Evolutionary conservation across 2,113 vertebrate genomes (phyloP).

Genomic region (Taxidea taxus): DNA sequence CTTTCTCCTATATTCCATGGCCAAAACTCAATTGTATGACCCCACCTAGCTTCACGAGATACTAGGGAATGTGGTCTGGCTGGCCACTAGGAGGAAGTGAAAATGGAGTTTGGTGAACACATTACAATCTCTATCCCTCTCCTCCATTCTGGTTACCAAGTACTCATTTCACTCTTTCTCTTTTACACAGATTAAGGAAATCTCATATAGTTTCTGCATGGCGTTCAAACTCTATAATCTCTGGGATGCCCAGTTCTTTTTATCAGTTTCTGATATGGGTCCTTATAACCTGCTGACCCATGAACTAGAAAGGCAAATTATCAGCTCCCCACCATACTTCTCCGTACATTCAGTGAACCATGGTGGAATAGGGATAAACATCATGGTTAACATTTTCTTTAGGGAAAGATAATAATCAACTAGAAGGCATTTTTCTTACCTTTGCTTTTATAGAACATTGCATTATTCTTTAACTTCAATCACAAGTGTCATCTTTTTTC

Average conservation of each 20-base stretch:
- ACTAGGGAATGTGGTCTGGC: not conserved
- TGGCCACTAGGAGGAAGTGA: not conserved
- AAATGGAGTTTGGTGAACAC: not conserved
- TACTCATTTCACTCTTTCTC: not conserved
- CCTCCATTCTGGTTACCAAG: not conserved
- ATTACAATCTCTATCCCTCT: not conserved
- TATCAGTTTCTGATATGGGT: not conserved
- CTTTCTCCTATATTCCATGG: not conserved
- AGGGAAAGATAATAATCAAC: not conserved
- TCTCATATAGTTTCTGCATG: not conserved
- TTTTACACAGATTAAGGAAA: not conserved
- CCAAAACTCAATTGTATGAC: not conserved
- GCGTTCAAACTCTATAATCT: not conserved
- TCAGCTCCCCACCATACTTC: not conserved
- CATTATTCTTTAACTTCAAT: slow-evolving; percentile 29
- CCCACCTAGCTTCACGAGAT: not conserved
- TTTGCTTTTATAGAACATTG: not conserved
- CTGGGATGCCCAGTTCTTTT: not conserved
- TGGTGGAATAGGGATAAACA: not conserved
- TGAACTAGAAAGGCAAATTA: not conserved
- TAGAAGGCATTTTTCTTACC: not conserved
- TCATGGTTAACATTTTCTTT: not conserved
- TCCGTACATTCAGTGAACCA: not conserved
- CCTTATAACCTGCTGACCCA: not conserved
- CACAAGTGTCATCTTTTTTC: slow-evolving; percentile 22